A percentile compares a stretch with the other conserved stretches of the same genome.
Conservation (phyloP, 2,797 vertebrate species). For the Intellagama lesueurii region DNA sequence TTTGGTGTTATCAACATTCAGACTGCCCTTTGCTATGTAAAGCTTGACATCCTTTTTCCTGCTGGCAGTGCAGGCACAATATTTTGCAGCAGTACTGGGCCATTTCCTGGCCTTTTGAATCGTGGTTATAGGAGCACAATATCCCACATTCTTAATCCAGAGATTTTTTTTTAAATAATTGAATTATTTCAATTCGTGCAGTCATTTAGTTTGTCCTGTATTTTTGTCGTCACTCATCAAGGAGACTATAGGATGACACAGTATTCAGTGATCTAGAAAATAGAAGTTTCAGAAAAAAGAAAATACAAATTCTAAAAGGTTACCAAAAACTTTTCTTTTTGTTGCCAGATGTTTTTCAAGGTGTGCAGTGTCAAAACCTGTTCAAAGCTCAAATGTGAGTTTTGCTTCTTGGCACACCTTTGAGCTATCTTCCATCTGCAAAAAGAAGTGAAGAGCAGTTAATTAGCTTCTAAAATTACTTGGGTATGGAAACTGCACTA, state of each 20-base stretch:
- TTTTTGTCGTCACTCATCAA: neutral
- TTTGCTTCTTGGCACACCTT: constrained; percentile 36
- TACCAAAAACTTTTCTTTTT: constrained; percentile 38
- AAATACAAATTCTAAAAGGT: constrained; percentile 32
- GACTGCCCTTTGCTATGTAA: no score
- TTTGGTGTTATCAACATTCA: no score
- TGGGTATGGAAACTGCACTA: constrained; percentile 30
- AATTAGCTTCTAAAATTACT: constrained; percentile 37
- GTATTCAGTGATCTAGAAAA: constrained; percentile 1
- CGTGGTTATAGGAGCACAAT: no score
- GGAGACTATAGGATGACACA: neutral
- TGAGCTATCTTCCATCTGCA: constrained; percentile 26
- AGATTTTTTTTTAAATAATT: neutral
- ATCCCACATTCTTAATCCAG: no score
- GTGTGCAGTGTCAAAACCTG: constrained; percentile 24
- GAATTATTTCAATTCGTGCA: neutral
- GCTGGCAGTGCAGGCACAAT: no score
- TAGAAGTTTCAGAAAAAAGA: constrained; percentile 14
- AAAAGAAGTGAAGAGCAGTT: constrained; percentile 32
- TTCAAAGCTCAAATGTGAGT: constrained; percentile 24
- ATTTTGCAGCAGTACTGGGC: no score
- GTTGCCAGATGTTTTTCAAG: constrained; percentile 3
- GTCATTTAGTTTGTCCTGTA: neutral
- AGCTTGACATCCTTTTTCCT: no score
- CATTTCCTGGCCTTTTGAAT: no score